A percentile compares a stretch with the other conserved stretches of the same genome.
These are phyloP conservation scores for Orestias chungarensis DNA, from an alignment of 2,797 vertebrate species.

Conservation along the genomic window DNA sequence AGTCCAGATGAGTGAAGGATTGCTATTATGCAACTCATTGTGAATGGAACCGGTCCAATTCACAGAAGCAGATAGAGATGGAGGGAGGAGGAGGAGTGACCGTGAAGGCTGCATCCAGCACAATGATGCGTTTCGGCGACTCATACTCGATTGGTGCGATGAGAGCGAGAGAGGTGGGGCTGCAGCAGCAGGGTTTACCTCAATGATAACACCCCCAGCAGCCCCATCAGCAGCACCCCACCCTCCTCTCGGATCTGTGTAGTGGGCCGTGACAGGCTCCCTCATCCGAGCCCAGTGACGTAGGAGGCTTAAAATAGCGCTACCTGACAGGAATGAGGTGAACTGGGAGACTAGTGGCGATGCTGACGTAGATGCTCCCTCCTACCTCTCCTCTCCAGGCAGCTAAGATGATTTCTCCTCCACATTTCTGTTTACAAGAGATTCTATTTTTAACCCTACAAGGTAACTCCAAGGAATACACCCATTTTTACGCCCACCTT, in stretches of 20 bases:
- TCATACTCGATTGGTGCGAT: slow-evolving; percentile 62
- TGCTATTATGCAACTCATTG: slow-evolving; percentile 67
- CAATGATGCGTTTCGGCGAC: slow-evolving; percentile 59
- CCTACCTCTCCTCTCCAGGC: neutral
- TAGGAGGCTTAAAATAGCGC: slow-evolving; percentile 75
- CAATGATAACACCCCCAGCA: slow-evolving; percentile 38
- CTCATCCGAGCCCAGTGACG: slow-evolving; percentile 67
- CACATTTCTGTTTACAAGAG: slow-evolving; percentile 23
- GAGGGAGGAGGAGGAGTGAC: slow-evolving; percentile 10
- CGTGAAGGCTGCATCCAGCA: slow-evolving; percentile 56
- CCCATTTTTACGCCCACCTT: neutral
- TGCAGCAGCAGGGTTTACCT: slow-evolving; percentile 66
- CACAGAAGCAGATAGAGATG: slow-evolving; percentile 46
- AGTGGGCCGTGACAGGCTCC: slow-evolving; percentile 59
- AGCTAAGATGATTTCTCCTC: slow-evolving; percentile 28
- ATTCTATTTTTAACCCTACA: slow-evolving; percentile 10
- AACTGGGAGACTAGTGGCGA: slow-evolving; percentile 57
- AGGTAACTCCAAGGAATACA: slow-evolving; percentile 8
- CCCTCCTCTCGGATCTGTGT: slow-evolving; percentile 33
- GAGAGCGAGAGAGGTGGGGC: slow-evolving; percentile 21
- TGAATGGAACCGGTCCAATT: slow-evolving; percentile 61
- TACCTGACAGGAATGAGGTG: slow-evolving; percentile 57
- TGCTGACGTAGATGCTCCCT: slow-evolving; percentile 45
- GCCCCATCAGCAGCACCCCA: slow-evolving; percentile 26
- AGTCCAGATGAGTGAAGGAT: slow-evolving; percentile 66